phyloP scores from a whole-genome alignment of 2,888 invertebrate species.

The Lasioglossum calceatum region DNA sequence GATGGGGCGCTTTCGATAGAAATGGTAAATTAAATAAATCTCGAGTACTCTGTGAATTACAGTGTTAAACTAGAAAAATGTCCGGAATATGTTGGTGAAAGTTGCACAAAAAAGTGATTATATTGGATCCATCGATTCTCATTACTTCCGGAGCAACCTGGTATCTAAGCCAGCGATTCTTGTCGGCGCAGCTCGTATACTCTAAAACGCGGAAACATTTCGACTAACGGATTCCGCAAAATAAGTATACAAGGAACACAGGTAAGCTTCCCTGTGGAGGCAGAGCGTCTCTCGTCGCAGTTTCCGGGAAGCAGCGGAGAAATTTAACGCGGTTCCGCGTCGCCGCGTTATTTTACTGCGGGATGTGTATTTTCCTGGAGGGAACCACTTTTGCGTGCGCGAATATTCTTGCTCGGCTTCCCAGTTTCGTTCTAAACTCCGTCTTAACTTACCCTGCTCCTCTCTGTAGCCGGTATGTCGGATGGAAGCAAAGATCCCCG shows the following conservation, averaged over 20 bases:
- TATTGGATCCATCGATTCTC: neutral
- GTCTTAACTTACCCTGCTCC: conserved; percentile 24
- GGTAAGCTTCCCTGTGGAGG: neutral
- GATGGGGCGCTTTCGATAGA: neutral
- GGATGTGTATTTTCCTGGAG: conserved; percentile 43
- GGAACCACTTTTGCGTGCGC: conserved; percentile 31
- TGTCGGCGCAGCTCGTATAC: neutral
- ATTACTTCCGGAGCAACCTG: neutral
- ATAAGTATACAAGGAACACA: neutral
- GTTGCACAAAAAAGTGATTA: too few relatives aligned
- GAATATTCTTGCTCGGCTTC: conserved; percentile 45
- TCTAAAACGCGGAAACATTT: neutral
- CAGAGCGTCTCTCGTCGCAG: neutral
- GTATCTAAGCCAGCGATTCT: neutral
- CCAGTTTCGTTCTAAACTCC: conserved; percentile 54
- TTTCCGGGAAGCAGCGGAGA: neutral
- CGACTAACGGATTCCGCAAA: neutral
- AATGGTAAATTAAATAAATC: neutral
- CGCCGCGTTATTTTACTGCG: conserved; percentile 39
- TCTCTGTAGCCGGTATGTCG: neutral
- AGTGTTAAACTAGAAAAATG: neutral
- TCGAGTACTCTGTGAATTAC: neutral
- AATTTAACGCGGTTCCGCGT: conserved; percentile 41
- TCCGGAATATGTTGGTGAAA: neutral
- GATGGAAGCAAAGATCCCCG: conserved; percentile 15